A percentile compares a stretch with the other conserved stretches of the same genome.
Evolutionary conservation across 2,797 vertebrate species (phyloP).

Genomic region (Acestrorhynchus altus): DNA sequence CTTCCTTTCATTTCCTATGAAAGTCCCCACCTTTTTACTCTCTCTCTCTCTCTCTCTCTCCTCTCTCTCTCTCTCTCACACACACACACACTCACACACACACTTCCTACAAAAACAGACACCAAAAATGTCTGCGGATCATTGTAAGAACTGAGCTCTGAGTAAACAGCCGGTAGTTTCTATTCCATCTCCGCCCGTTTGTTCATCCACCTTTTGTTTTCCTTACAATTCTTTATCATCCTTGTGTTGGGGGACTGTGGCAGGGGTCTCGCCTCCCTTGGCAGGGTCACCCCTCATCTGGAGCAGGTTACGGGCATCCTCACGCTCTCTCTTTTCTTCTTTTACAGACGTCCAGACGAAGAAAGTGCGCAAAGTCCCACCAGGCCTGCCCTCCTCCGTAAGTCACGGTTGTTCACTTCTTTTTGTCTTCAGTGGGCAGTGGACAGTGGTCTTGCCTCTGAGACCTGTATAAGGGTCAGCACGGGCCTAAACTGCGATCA

Average conservation of each 20-base stretch:
- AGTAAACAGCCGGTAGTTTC: background rate
- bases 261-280: background rate
- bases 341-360: constrained; percentile 90
- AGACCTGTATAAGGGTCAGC: background rate
- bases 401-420: constrained; percentile 74
- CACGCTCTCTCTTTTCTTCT: constrained; percentile 49
- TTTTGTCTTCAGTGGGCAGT: background rate
- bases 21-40: constrained; percentile 68
- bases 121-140: constrained; percentile 60
- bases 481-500: background rate
- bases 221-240: background rate
- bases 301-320: constrained; percentile 22
- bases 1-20: constrained; percentile 69
- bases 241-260: background rate
- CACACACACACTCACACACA: constrained; percentile 5
- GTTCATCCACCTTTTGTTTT: background rate
- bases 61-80: constrained; percentile 54
- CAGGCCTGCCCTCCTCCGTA: constrained; percentile 96
- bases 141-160: constrained; percentile 50
- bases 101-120: constrained; percentile 65
- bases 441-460: background rate
- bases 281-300: constrained; percentile 7
- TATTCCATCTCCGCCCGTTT: no score
- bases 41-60: constrained; percentile 52
- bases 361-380: constrained; percentile 96